A percentile compares a stretch with the other conserved stretches of the same genome.
Conservation (phyloP, 1,140 invertebrate genomes). For the Wasmannia auropunctata region DNA sequence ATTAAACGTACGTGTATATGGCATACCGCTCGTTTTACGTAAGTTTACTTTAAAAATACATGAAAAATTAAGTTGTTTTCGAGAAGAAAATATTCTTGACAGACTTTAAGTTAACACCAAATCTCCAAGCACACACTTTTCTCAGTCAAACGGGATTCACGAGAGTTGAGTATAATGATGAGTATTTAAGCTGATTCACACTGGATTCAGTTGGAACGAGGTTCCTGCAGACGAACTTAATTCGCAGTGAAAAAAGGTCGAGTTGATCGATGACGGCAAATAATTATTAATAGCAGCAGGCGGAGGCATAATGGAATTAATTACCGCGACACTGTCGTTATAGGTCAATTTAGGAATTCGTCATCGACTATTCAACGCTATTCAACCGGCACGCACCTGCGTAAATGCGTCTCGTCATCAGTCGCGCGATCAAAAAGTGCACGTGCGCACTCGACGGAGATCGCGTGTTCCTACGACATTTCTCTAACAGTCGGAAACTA, state of each 20-base stretch:
- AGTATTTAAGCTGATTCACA: background rate
- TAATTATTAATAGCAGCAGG: conserved; percentile 33
- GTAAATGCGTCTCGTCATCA: background rate
- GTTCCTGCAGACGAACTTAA: background rate
- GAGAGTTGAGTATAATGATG: background rate
- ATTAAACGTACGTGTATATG: background rate
- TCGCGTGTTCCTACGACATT: background rate
- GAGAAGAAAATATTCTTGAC: background rate
- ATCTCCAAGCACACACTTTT: background rate
- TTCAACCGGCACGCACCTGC: background rate
- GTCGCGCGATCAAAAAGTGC: background rate
- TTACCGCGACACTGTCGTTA: conserved; percentile 31
- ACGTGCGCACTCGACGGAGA: background rate
- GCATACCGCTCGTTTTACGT: background rate
- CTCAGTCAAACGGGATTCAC: background rate
- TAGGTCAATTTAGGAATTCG: conserved; percentile 48
- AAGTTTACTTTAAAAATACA: background rate
- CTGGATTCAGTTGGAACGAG: background rate
- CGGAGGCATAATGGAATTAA: conserved; percentile 27
- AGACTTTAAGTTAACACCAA: background rate
- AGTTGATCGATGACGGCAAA: background rate
- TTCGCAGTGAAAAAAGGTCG: background rate
- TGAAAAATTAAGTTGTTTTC: background rate
- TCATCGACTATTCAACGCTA: background rate
- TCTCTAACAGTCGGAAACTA: background rate